A percentile compares a stretch with the other conserved stretches of the same genome.
These are phyloP conservation scores for Andrena flavipes DNA, from an alignment of 2,888 invertebrate species.

Conservation along the genomic window DNA sequence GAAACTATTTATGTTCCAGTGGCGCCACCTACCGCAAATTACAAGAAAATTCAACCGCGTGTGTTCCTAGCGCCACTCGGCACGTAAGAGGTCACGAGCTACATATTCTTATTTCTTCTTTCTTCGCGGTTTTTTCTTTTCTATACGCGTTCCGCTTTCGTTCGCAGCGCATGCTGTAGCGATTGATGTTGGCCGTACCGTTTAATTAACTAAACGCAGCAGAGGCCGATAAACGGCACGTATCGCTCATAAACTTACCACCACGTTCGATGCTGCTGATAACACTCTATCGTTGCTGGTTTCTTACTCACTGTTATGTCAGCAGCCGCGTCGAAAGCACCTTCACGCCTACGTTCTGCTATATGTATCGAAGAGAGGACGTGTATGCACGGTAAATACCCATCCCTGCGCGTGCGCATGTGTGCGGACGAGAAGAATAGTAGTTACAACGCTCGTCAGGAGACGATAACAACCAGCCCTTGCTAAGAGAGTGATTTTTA, in stretches of 20 bases:
- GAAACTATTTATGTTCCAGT: conserved; percentile 43
- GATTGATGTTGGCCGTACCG: conserved; percentile 24
- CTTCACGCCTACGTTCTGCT: conserved; percentile 76
- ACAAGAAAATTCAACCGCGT: conserved; percentile 38
- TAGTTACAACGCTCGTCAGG: conserved; percentile 25
- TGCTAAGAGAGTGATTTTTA: conserved; percentile 22
- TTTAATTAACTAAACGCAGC: conserved; percentile 81
- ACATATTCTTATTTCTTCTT: not conserved
- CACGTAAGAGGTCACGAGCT: not conserved
- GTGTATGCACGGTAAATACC: conserved; percentile 15
- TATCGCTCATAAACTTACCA: conserved; percentile 78
- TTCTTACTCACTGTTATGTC: conserved; percentile 69
- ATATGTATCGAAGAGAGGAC: conserved; percentile 48
- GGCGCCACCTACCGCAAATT: conserved; percentile 73
- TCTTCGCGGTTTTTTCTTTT: not conserved
- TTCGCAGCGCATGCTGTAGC: not conserved
- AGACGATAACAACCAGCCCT: conserved; percentile 32
- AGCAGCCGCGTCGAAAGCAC: conserved; percentile 74
- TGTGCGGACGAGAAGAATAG: not conserved
- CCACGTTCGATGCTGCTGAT: conserved; percentile 77
- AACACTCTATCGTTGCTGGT: conserved; percentile 73
- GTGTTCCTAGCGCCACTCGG: conserved; percentile 23
- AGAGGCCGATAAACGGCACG: conserved; percentile 77
- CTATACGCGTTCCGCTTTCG: not conserved
- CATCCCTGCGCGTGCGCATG: not conserved